Conservation (phyloP, 2,113 vertebrate genomes). For the Seriola quinqueradiata region DNA sequence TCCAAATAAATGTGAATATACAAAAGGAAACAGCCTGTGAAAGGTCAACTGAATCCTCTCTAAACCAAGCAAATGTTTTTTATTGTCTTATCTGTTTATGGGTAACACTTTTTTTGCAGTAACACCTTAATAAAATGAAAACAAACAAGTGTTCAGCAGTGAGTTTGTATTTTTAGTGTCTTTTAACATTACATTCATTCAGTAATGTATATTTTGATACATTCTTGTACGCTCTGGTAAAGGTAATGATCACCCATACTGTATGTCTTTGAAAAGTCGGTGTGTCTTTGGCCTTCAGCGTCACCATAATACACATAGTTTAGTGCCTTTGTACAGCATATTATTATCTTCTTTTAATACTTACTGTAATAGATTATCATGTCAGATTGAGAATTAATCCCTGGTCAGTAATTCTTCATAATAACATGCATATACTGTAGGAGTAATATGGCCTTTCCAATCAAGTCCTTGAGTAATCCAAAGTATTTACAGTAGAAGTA, state of each 20-base stretch:
- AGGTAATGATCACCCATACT: slow-evolving; percentile 67
- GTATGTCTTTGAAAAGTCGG: slow-evolving; percentile 59
- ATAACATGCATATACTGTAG: slow-evolving; percentile 81
- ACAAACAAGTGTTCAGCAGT: slow-evolving; percentile 48
- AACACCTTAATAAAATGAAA: slow-evolving; percentile 62
- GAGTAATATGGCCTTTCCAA: slow-evolving; percentile 76
- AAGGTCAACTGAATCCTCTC: slow-evolving; percentile 7
- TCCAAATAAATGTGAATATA: slow-evolving; percentile 40
- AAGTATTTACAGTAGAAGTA: slow-evolving; percentile 78
- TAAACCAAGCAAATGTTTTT: slow-evolving; percentile 28
- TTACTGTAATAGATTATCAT: slow-evolving; percentile 65
- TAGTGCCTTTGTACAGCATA: slow-evolving; percentile 65
- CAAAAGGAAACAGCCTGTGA: not conserved
- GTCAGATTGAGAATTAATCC: slow-evolving; percentile 68
- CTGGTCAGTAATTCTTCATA: slow-evolving; percentile 64
- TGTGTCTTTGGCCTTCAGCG: slow-evolving; percentile 82
- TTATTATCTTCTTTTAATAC: slow-evolving; percentile 59
- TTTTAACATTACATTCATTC: slow-evolving; percentile 77
- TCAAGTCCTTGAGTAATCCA: slow-evolving; percentile 74
- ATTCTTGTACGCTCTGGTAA: slow-evolving; percentile 73
- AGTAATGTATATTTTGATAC: slow-evolving; percentile 71
- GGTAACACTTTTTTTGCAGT: slow-evolving; percentile 3
- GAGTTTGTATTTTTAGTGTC: slow-evolving; percentile 70
- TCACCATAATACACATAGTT: slow-evolving; percentile 65
- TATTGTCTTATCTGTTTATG: not conserved